Conservation (phyloP, 2,888 invertebrate species). For the Pteria penguin region DNA sequence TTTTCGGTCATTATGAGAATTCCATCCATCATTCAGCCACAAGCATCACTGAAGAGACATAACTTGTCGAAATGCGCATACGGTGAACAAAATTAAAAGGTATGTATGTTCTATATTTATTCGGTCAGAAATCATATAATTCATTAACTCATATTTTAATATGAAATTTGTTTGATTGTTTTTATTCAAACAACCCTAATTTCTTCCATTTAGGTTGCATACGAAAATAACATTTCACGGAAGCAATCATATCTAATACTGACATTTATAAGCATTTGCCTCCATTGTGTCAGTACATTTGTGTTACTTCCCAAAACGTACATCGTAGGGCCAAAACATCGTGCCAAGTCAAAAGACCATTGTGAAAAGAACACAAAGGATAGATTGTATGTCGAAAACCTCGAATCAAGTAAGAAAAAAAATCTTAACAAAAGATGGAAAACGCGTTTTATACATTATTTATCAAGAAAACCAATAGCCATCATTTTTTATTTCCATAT, state of each 20-base stretch:
- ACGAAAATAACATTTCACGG: constrained; percentile 44
- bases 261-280: constrained; percentile 28
- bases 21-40: background rate
- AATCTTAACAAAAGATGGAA: too few species aligned
- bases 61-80: background rate
- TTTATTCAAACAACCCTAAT: background rate
- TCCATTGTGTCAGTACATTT: constrained; percentile 48
- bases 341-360: too few species aligned
- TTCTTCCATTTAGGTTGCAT: constrained; percentile 44
- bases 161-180: too few species aligned
- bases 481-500: too few species aligned
- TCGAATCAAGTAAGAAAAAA: too few species aligned
- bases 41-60: background rate
- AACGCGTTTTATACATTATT: too few species aligned
- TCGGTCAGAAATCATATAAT: too few species aligned
- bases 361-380: too few species aligned
- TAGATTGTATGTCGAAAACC: background rate
- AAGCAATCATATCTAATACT: constrained; percentile 41
- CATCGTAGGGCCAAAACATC: constrained; percentile 22
- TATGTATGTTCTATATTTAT: too few species aligned
- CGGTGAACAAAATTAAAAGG: background rate
- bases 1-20: background rate
- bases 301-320: constrained; percentile 47
- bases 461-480: too few species aligned
- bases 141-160: too few species aligned